phyloP scores from a whole-genome alignment of 2,113 vertebrate genomes.

The Corythoichthys haematopterus region DNA sequence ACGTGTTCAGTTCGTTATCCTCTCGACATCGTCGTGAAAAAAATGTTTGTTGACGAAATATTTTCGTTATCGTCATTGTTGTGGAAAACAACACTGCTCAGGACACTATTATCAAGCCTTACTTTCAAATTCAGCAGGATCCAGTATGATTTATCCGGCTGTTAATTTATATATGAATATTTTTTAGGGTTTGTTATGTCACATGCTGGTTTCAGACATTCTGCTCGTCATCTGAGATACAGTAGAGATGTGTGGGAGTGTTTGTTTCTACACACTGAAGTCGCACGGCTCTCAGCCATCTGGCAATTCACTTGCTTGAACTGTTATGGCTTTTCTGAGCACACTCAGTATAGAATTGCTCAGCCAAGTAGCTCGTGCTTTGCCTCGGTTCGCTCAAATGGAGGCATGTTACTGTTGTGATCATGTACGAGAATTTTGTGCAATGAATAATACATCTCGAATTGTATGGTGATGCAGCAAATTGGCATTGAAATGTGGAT shows the following conservation, averaged over 20 bases:
- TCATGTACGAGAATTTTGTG: background rate
- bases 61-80: no score
- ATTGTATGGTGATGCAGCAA: background rate
- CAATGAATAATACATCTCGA: background rate
- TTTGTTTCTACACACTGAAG: constrained; percentile 29
- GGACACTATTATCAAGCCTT: constrained; percentile 19
- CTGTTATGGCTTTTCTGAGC: constrained; percentile 36
- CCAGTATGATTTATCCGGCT: constrained; percentile 26
- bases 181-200: constrained; percentile 22
- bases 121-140: constrained; percentile 11
- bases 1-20: no score
- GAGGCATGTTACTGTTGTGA: background rate
- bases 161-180: constrained; percentile 6
- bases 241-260: constrained; percentile 25
- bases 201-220: constrained; percentile 26
- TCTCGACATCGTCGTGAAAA: no score
- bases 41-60: no score
- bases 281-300: constrained; percentile 22
- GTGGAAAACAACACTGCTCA: no score
- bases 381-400: constrained; percentile 3
- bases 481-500: background rate
- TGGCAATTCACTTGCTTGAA: constrained; percentile 9
- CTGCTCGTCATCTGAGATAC: constrained; percentile 27
- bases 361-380: background rate
- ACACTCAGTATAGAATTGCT: constrained; percentile 17